A percentile compares a stretch with the other conserved stretches of the same genome.
Conservation (phyloP, 1,140 invertebrate species). For the Papilio helenus region DNA sequence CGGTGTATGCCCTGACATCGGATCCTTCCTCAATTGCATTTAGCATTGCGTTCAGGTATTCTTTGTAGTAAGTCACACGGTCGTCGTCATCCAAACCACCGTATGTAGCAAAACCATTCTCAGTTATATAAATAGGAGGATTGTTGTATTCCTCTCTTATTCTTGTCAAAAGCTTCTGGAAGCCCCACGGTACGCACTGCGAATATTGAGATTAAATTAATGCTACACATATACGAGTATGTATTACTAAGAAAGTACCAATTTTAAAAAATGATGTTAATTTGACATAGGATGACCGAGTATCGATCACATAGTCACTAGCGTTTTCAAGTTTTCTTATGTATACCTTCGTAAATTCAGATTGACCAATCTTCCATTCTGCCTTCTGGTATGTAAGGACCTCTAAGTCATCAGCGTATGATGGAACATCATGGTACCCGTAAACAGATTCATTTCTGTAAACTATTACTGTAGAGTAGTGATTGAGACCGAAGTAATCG, state of each 20-base stretch:
- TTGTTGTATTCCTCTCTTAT: conserved; percentile 67
- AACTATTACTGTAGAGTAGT: conserved; percentile 74
- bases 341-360: conserved; percentile 47
- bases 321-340: background rate
- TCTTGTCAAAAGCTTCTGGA: conserved; percentile 57
- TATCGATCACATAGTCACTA: no score
- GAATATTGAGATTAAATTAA: conserved; percentile 33
- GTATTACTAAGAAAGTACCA: no score
- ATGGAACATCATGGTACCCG: conserved; percentile 49
- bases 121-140: conserved; percentile 60
- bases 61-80: conserved; percentile 74
- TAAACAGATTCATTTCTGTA: conserved; percentile 50
- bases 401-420: conserved; percentile 54
- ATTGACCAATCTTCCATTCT: conserved; percentile 51
- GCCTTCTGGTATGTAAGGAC: conserved; percentile 44
- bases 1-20: conserved; percentile 75
- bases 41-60: conserved; percentile 63
- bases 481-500: conserved; percentile 85
- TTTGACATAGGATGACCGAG: no score
- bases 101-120: conserved; percentile 69
- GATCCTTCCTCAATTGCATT: conserved; percentile 59
- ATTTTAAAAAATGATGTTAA: no score
- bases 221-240: no score
- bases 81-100: conserved; percentile 59
- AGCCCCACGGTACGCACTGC: conserved; percentile 61